A percentile compares a stretch with the other conserved stretches of the same genome.
phyloP scores from a whole-genome alignment of 2,797 vertebrate species.

The Molossus alvarezi region DNA sequence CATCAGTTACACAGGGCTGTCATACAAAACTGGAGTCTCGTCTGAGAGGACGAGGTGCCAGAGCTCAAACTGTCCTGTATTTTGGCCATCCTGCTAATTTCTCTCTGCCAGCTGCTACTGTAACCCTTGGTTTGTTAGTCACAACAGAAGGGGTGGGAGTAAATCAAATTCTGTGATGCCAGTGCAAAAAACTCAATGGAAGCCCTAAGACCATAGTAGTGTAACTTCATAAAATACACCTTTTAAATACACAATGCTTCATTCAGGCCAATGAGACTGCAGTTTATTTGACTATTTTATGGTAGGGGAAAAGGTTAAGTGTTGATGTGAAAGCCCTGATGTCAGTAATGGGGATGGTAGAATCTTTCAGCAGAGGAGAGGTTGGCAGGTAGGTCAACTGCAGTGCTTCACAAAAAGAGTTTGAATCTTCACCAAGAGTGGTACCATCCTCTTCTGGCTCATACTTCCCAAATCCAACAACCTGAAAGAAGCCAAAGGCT shows the following conservation, averaged over 20 bases:
- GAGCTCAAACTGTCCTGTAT: not conserved
- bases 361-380: slow-evolving; percentile 88
- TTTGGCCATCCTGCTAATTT: not conserved
- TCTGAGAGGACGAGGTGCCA: slow-evolving; percentile 51
- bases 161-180: slow-evolving; percentile 50
- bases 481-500: slow-evolving; percentile 89
- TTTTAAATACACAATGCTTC: slow-evolving; percentile 80
- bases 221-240: slow-evolving; percentile 76
- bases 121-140: slow-evolving; percentile 49
- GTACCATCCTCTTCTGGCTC: slow-evolving; percentile 91
- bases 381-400: slow-evolving; percentile 93
- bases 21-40: slow-evolving; percentile 25
- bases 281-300: slow-evolving; percentile 96
- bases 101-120: not conserved
- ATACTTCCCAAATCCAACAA: slow-evolving; percentile 95
- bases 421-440: slow-evolving; percentile 81
- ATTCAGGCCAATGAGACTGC: slow-evolving; percentile 84
- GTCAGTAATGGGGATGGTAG: slow-evolving; percentile 92
- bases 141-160: not conserved
- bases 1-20: slow-evolving; percentile 29
- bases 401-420: slow-evolving; percentile 93
- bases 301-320: slow-evolving; percentile 95
- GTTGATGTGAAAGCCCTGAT: slow-evolving; percentile 95
- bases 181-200: slow-evolving; percentile 72
- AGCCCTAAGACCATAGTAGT: slow-evolving; percentile 72